A percentile compares a stretch with the other conserved stretches of the same genome.
Evolutionary conservation across 1,140 invertebrate genomes (phyloP).

Genomic region (Pectinophora gossypiella): DNA sequence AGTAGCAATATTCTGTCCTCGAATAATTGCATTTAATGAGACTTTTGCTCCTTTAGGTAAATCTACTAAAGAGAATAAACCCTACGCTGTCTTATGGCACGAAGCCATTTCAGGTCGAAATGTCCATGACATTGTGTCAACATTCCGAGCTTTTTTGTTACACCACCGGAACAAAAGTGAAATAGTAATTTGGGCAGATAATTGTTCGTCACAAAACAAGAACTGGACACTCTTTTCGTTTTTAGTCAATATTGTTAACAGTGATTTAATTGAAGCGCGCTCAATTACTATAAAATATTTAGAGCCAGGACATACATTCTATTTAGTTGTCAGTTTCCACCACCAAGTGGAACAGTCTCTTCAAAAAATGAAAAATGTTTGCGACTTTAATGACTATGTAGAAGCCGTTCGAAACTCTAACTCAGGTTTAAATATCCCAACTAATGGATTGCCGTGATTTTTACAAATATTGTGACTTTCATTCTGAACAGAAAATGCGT

Average conservation of each 20-base stretch:
- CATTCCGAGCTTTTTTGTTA: constrained; percentile 10
- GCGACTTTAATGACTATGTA: constrained; percentile 39
- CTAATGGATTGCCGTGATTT: too few species aligned
- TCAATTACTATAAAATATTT: constrained; percentile 16
- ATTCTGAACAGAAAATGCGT: too few species aligned
- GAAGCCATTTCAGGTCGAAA: constrained; percentile 13
- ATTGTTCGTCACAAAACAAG: constrained; percentile 1
- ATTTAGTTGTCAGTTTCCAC: constrained; percentile 33
- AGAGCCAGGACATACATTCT: constrained; percentile 14
- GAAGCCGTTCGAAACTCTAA: constrained; percentile 9
- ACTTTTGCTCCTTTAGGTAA: constrained; percentile 28
- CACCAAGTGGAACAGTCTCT: constrained; percentile 34
- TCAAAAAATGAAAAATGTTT: constrained; percentile 28
- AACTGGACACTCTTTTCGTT: constrained; percentile 25
- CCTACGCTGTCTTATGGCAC: constrained; percentile 12
- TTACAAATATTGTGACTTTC: too few species aligned
- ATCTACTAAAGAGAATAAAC: constrained; percentile 7
- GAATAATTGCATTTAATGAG: constrained; percentile 31
- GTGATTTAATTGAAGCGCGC: not conserved
- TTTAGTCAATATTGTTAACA: constrained; percentile 16
- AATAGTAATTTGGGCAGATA: constrained; percentile 17
- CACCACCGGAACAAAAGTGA: constrained; percentile 12
- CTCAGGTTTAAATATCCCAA: too few species aligned
- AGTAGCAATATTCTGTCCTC: constrained; percentile 19
- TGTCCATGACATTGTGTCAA: constrained; percentile 10